These are phyloP conservation scores for Clarias magur DNA, from an alignment of 2,113 vertebrate species.

Conservation along the genomic window DNA sequence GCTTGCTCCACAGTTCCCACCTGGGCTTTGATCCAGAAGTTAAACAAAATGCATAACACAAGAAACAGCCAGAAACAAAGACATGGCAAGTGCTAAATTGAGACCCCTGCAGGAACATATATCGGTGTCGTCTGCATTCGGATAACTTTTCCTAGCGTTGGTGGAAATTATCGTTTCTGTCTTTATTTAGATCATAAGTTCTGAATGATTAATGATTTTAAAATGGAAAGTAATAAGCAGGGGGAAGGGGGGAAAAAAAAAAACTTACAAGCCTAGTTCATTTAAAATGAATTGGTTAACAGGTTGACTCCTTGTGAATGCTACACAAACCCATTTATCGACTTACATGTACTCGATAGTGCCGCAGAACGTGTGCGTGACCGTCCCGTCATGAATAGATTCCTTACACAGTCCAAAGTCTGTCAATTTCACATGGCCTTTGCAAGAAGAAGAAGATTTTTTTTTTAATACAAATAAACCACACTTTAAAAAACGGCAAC, in stretches of 20 bases:
- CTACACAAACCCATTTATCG: not conserved
- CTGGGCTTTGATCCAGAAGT: too few species aligned
- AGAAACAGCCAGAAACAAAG: too few species aligned
- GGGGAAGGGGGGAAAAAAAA: not conserved
- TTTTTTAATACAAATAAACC: too few species aligned
- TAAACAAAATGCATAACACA: too few species aligned
- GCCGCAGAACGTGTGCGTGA: slow-evolving; percentile 99
- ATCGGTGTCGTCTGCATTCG: too few species aligned
- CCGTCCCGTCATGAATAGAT: slow-evolving; percentile 97
- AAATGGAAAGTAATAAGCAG: not conserved
- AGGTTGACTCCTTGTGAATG: not conserved
- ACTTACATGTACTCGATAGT: slow-evolving; percentile 99
- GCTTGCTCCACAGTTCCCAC: too few species aligned
- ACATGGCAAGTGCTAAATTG: too few species aligned
- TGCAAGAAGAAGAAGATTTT: slow-evolving; percentile 33
- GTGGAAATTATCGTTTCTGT: not conserved
- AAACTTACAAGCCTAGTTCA: not conserved
- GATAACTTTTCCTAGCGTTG: too few species aligned
- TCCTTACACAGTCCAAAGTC: slow-evolving; percentile 99
- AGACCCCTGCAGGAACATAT: too few species aligned
- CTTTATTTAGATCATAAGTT: not conserved
- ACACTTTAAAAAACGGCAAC: not conserved
- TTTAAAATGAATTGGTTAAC: not conserved
- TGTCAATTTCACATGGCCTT: slow-evolving; percentile 96
- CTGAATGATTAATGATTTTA: not conserved